Percentiles rank a stretch among this genome's conserved stretches.
Evolutionary conservation across 2,888 invertebrate genomes (phyloP).

Genomic region (Nomada ruficornis): DNA sequence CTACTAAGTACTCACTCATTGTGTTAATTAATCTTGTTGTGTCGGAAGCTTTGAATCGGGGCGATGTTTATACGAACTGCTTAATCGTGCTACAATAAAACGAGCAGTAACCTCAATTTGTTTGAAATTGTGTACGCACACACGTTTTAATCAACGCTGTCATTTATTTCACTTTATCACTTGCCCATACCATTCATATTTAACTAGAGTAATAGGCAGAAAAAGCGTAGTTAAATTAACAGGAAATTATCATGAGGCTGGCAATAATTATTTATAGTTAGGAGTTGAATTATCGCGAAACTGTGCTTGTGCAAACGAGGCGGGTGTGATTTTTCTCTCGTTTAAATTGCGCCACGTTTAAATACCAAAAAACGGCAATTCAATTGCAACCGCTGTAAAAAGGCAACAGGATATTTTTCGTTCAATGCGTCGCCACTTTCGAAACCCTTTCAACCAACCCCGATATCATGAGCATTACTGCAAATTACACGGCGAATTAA

Average conservation of each 20-base stretch:
- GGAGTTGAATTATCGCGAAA: slow-evolving; percentile 28
- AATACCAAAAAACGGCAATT: slow-evolving; percentile 23
- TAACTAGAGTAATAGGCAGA: slow-evolving; percentile 15
- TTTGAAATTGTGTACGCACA: slow-evolving; percentile 36
- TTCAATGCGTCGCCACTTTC: neutral
- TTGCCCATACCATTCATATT: slow-evolving; percentile 17
- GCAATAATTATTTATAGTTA: slow-evolving; percentile 48
- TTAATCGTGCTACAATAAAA: slow-evolving; percentile 44
- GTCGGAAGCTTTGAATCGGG: neutral
- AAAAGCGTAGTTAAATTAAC: slow-evolving; percentile 50
- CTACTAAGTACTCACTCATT: slow-evolving; percentile 11
- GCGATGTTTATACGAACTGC: neutral
- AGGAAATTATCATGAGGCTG: slow-evolving; percentile 36
- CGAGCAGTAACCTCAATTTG: slow-evolving; percentile 39
- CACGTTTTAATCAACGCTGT: slow-evolving; percentile 49
- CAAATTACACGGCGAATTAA: neutral
- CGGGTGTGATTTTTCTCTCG: slow-evolving; percentile 17
- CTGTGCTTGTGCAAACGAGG: slow-evolving; percentile 1
- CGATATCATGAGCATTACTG: neutral
- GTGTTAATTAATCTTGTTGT: slow-evolving; percentile 14
- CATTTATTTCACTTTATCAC: slow-evolving; percentile 42
- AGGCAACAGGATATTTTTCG: slow-evolving; percentile 1
- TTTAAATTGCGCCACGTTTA: slow-evolving; percentile 4
- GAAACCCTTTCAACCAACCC: neutral
- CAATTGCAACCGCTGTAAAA: slow-evolving; percentile 1